Evolutionary conservation across 37 sponge, comb jelly and placozoan genomes (phyloP).

Genomic region (Bolinopsis microptera): DNA sequence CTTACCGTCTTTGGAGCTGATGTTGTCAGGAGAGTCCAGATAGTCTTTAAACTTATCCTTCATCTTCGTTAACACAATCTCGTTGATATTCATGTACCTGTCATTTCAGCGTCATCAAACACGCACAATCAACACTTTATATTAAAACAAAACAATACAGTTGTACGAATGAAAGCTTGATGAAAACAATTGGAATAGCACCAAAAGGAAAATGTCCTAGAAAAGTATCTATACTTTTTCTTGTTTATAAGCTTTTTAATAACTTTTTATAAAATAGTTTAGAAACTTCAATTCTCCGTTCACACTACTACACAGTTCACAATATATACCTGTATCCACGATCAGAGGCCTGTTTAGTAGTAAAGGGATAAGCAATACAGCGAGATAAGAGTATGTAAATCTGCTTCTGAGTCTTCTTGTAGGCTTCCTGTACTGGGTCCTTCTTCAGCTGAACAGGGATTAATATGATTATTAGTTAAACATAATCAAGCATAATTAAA

Average conservation of each 20-base stretch:
- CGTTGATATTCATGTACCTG: constrained; percentile 58
- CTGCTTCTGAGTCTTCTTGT: constrained; percentile 33
- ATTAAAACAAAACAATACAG: too few relatives aligned
- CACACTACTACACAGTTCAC: not conserved
- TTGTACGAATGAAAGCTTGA: too few relatives aligned
- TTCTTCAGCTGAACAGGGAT: not conserved
- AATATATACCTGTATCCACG: constrained; percentile 17
- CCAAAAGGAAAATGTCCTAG: too few relatives aligned
- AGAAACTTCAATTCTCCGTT: too few relatives aligned
- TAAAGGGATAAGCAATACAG: constrained; percentile 48
- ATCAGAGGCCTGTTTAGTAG: constrained; percentile 15
- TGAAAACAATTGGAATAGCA: too few relatives aligned
- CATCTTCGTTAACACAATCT: constrained; percentile 1
- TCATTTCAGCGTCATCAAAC: not conserved
- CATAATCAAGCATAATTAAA: too few relatives aligned
- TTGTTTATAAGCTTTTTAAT: too few relatives aligned
- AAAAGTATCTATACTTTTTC: too few relatives aligned
- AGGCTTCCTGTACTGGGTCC: constrained; percentile 14
- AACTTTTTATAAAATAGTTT: too few relatives aligned
- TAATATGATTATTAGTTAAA: not conserved
- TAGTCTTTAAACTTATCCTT: not conserved
- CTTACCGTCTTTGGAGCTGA: not conserved
- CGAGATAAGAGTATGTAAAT: constrained; percentile 2
- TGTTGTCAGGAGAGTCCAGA: constrained; percentile 12
- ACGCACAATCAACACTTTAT: too few relatives aligned